Conservation (phyloP, 2,797 vertebrate species). For the Megaceryle alcyon region DNA sequence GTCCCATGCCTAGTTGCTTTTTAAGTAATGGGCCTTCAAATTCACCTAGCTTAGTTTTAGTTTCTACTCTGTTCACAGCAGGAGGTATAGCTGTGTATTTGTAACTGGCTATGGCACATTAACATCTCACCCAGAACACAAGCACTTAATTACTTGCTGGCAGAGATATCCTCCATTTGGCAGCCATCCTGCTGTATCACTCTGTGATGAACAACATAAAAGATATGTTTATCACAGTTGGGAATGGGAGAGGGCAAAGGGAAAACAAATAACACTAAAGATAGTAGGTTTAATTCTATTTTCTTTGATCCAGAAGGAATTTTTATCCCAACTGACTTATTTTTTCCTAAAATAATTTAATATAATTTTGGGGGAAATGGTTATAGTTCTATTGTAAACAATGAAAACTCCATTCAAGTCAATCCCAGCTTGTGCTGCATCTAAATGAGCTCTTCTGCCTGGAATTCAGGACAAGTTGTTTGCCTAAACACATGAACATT, state of each 20-base stretch:
- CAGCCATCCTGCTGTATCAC: not conserved
- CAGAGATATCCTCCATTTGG: not conserved
- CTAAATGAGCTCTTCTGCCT: constrained; percentile 35
- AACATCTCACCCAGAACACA: not conserved
- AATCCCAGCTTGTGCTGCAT: not conserved
- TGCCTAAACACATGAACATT: not conserved
- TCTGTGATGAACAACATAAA: not conserved
- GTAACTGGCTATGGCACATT: not conserved
- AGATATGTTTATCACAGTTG: not conserved
- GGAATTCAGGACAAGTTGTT: constrained; percentile 34
- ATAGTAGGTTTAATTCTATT: not conserved
- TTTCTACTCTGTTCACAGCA: not conserved
- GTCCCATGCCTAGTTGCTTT: not conserved
- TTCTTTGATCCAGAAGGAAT: not conserved
- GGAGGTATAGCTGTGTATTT: not conserved
- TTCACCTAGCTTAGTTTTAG: not conserved
- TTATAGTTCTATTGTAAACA: not conserved
- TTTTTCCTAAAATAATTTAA: not conserved
- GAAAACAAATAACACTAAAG: not conserved
- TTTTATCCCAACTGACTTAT: not conserved
- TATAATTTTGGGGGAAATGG: not conserved
- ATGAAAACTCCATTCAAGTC: not conserved
- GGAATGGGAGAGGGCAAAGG: not conserved
- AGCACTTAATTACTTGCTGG: not conserved
- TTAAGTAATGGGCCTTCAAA: not conserved